These are phyloP conservation scores for Lycorma delicatula DNA, from an alignment of 1,140 invertebrate genomes.

Conservation along the genomic window DNA sequence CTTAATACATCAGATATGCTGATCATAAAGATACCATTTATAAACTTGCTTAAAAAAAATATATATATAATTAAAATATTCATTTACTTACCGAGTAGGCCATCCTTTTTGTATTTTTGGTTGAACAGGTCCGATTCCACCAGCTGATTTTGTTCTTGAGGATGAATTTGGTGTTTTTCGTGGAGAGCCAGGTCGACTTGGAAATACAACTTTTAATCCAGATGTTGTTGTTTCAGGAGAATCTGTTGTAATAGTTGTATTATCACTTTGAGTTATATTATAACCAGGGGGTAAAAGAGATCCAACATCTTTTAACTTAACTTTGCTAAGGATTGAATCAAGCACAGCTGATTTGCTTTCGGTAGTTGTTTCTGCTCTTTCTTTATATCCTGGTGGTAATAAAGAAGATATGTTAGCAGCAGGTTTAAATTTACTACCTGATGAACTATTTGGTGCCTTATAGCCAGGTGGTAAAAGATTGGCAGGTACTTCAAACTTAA, in stretches of 20 bases:
- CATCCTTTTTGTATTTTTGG: conserved; percentile 69
- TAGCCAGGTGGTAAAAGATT: conserved; percentile 45
- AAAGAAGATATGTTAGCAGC: conserved; percentile 49
- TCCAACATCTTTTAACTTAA: conserved; percentile 45
- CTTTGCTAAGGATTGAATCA: conserved; percentile 35
- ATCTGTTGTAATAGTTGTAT: conserved; percentile 22
- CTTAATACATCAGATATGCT: no score
- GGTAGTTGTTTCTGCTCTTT: conserved; percentile 26
- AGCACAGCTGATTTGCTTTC: conserved; percentile 11
- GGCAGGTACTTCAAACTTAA: conserved; percentile 29
- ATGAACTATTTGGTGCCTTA: conserved; percentile 38
- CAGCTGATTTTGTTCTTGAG: conserved; percentile 45
- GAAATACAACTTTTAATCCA: conserved; percentile 61
- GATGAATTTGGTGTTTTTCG: conserved; percentile 48
- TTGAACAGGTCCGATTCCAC: conserved; percentile 31
- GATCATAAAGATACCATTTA: no score
- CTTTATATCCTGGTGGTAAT: conserved; percentile 50
- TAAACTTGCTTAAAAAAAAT: no score
- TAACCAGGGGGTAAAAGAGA: conserved; percentile 51
- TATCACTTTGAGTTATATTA: conserved; percentile 15
- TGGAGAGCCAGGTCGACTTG: conserved; percentile 61
- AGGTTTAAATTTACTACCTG: conserved; percentile 38
- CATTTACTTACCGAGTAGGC: conserved; percentile 60
- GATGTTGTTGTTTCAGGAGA: conserved; percentile 34
- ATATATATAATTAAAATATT: no score